A percentile compares a stretch with the other conserved stretches of the same genome.
phyloP scores from a whole-genome alignment of 2,797 vertebrate species.

The Cirrhinus mrigala region DNA sequence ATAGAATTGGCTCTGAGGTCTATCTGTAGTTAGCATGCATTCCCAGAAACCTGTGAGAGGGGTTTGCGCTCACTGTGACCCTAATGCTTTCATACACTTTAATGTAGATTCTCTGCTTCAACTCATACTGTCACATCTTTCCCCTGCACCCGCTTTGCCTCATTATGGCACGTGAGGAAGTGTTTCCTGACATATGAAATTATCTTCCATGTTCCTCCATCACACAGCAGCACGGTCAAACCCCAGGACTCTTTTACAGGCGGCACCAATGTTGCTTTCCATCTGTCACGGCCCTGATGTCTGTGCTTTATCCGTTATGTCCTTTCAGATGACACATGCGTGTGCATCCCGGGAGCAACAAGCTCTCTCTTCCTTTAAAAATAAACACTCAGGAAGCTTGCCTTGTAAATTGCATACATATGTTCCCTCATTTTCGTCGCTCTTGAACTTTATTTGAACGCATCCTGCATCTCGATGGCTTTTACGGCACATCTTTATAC shows the following conservation, averaged over 20 bases:
- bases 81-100: conserved; percentile 13
- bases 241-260: conserved; percentile 25
- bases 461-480: background rate
- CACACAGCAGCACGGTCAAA: conserved; percentile 7
- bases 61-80: background rate
- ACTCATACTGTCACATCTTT: conserved; percentile 14
- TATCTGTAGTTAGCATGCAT: background rate
- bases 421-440: background rate
- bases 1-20: background rate
- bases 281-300: conserved; percentile 33
- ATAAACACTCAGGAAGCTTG: background rate
- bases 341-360: background rate
- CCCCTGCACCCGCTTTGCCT: background rate
- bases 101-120: background rate
- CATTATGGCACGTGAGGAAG: conserved; percentile 19
- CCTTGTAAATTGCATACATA: conserved; percentile 4
- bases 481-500: background rate
- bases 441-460: background rate
- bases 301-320: background rate
- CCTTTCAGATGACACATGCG: conserved; percentile 18
- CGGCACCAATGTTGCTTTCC: background rate
- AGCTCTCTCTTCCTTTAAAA: conserved; percentile 18
- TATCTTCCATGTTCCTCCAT: conserved; percentile 8
- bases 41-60: background rate
- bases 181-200: conserved; percentile 40